Evolutionary conservation across 2,888 invertebrate species (phyloP).

Genomic region (Odontocolon sp.): DNA sequence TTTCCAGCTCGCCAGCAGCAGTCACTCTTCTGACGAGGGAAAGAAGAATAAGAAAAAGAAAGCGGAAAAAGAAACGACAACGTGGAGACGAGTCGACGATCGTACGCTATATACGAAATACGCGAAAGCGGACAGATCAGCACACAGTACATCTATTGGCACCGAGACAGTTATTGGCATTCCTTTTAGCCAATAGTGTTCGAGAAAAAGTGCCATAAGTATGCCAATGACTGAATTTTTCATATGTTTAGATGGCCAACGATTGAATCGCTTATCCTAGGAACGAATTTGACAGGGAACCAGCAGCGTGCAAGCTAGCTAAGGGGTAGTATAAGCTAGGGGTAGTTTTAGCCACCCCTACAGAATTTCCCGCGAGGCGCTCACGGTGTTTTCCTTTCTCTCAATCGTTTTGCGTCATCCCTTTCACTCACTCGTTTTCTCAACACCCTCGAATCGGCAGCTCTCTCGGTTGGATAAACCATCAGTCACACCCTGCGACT

Average conservation of each 20-base stretch:
- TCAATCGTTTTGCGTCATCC: slow-evolving; percentile 38
- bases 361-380: slow-evolving; percentile 44
- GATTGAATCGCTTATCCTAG: slow-evolving; percentile 19
- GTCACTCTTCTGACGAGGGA: slow-evolving; percentile 4
- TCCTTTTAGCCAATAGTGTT: no score
- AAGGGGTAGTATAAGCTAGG: slow-evolving; percentile 47
- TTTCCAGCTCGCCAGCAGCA: slow-evolving; percentile 48
- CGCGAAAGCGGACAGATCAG: no score
- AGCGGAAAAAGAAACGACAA: slow-evolving; percentile 32
- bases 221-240: no score
- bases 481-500: slow-evolving; percentile 78
- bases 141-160: not conserved
- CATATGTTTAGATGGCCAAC: no score
- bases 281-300: slow-evolving; percentile 59
- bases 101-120: slow-evolving; percentile 21
- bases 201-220: no score
- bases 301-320: slow-evolving; percentile 1
- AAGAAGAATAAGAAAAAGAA: slow-evolving; percentile 10
- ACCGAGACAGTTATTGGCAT: not conserved
- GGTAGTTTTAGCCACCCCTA: slow-evolving; percentile 53
- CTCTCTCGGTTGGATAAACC: slow-evolving; percentile 69
- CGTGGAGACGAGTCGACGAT: slow-evolving; percentile 30
- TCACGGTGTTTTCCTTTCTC: slow-evolving; percentile 49
- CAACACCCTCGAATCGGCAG: slow-evolving; percentile 21
- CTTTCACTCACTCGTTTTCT: not conserved